These are phyloP conservation scores for Punctoribates punctum DNA, from an alignment of 2,888 invertebrate genomes.

Conservation along the genomic window DNA sequence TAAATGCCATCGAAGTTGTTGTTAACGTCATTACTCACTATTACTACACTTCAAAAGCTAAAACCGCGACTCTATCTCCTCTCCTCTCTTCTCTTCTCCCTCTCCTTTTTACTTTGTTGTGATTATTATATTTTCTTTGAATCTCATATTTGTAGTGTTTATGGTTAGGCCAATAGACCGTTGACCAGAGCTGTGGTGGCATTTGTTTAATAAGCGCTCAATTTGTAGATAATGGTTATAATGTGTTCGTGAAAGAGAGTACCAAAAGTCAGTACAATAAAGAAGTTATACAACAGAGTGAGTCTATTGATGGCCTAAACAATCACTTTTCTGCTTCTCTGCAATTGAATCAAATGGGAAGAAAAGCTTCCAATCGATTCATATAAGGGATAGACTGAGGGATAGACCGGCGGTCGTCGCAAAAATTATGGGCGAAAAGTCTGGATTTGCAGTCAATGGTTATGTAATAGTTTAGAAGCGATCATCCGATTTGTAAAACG, in stretches of 20 bases:
- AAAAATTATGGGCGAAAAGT: neutral
- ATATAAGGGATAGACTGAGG: neutral
- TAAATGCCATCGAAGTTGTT: neutral
- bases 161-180: neutral
- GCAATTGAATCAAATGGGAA: neutral
- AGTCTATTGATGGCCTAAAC: neutral
- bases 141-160: neutral
- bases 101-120: neutral
- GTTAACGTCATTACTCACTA: neutral
- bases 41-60: neutral
- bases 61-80: neutral
- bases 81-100: neutral
- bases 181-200: neutral
- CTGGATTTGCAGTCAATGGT: neutral
- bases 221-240: slow-evolving; percentile 14
- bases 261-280: slow-evolving; percentile 3
- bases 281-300: neutral
- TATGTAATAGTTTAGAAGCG: slow-evolving; percentile 7
- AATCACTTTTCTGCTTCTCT: slow-evolving; percentile 5
- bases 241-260: slow-evolving; percentile 9
- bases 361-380: neutral
- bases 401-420: neutral
- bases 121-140: slow-evolving; percentile 1
- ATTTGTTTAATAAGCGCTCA: slow-evolving; percentile 20
- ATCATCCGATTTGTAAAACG: slow-evolving; percentile 12